A percentile compares a stretch with the other conserved stretches of the same genome.
Conservation (phyloP, 2,797 vertebrate genomes). For the Lepus townsendii region DNA sequence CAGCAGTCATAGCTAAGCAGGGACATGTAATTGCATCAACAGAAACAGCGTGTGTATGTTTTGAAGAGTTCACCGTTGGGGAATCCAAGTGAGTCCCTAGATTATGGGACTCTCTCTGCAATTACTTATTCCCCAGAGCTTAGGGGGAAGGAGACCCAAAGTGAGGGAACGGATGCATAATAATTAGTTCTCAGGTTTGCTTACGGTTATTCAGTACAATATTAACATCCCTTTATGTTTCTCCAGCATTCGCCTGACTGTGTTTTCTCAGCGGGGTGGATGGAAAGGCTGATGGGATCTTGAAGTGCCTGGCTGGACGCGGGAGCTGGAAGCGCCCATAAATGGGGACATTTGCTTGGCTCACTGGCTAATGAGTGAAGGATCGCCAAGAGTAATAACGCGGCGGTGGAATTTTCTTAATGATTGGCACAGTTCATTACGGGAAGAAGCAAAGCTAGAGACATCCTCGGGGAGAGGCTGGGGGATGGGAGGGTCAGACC, state of each 20-base stretch:
- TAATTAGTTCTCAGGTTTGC: slow-evolving; percentile 36
- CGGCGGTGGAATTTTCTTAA: slow-evolving; percentile 82
- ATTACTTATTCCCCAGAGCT: slow-evolving; percentile 30
- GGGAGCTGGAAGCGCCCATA: slow-evolving; percentile 37
- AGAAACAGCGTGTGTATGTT: slow-evolving; percentile 19
- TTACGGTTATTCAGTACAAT: slow-evolving; percentile 70
- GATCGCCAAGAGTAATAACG: slow-evolving; percentile 84
- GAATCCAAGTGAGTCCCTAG: background rate
- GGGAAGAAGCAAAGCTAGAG: slow-evolving; percentile 82
- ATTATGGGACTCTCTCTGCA: background rate
- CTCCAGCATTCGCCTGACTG: slow-evolving; percentile 74
- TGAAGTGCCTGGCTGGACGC: slow-evolving; percentile 64
- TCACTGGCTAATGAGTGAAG: slow-evolving; percentile 88
- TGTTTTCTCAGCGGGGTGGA: slow-evolving; percentile 79
- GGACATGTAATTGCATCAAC: background rate
- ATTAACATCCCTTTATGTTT: slow-evolving; percentile 83
- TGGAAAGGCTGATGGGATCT: slow-evolving; percentile 55
- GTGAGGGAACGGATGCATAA: slow-evolving; percentile 24
- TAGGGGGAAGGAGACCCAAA: background rate
- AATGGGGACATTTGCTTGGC: slow-evolving; percentile 67
- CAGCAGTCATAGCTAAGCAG: background rate
- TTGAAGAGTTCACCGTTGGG: slow-evolving; percentile 6
- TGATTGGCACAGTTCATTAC: slow-evolving; percentile 86
- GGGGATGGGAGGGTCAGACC: slow-evolving; percentile 68
- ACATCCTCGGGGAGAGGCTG: slow-evolving; percentile 26